Conservation (phyloP, 2,888 invertebrate genomes). For the Drosophila cracens region DNA sequence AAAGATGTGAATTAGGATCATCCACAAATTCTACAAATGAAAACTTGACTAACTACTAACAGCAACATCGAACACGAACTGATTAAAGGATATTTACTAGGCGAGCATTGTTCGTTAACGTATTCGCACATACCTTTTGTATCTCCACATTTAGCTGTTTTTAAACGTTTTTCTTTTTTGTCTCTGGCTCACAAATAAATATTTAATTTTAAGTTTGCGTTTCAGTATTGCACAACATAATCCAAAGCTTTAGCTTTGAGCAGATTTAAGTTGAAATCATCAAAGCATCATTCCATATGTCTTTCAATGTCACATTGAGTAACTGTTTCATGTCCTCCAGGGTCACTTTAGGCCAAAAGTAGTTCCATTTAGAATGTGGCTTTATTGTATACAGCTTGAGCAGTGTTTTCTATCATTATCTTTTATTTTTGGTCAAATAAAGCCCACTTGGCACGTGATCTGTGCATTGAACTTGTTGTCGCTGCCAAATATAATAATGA, state of each 20-base stretch:
- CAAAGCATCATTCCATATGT: neutral
- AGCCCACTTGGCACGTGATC: conserved; percentile 32
- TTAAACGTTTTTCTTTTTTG: neutral
- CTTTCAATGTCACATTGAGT: neutral
- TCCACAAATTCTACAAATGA: neutral
- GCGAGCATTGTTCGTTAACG: neutral
- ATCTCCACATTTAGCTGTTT: neutral
- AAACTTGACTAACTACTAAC: neutral
- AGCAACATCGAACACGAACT: too few relatives aligned
- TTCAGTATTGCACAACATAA: neutral
- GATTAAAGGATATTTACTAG: conserved; percentile 4
- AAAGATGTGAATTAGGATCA: neutral
- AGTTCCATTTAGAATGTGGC: neutral
- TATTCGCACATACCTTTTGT: neutral
- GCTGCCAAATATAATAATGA: neutral
- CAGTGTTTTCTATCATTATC: neutral
- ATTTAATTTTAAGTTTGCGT: neutral
- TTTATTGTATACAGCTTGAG: neutral
- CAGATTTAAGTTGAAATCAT: neutral
- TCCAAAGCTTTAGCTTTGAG: neutral
- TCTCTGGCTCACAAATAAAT: neutral
- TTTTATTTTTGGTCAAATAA: neutral
- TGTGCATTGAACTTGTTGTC: conserved; percentile 11
- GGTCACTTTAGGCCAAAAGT: conserved; percentile 1
- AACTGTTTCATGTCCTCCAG: conserved; percentile 10